Evolutionary conservation across 2,888 invertebrate species (phyloP).

Genomic region (Drosophila mulleri): DNA sequence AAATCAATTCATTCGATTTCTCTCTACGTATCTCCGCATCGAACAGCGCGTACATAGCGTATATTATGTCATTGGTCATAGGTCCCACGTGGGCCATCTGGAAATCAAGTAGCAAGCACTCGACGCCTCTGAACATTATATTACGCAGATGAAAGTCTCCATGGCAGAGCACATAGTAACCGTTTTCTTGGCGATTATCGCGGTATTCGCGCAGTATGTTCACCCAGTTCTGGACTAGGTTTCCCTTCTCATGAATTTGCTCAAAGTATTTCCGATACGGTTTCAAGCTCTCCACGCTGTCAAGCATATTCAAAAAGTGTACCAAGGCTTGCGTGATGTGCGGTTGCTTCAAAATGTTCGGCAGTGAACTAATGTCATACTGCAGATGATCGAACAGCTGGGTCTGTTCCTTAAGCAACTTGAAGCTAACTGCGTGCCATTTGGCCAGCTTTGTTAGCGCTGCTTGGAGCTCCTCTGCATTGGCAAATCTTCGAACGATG

Average conservation of each 20-base stretch:
- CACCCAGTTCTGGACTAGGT: constrained; percentile 27
- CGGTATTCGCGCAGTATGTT: constrained; percentile 49
- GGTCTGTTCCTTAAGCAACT: not conserved
- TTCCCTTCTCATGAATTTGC: constrained; percentile 22
- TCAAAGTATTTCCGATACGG: constrained; percentile 61
- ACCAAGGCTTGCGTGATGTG: constrained; percentile 52
- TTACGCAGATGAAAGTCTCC: constrained; percentile 73
- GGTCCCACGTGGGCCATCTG: constrained; percentile 61
- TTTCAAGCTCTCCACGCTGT: constrained; percentile 33
- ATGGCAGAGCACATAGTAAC: constrained; percentile 63
- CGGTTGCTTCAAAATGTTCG: constrained; percentile 3
- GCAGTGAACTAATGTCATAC: not conserved
- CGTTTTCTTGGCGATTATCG: constrained; percentile 35
- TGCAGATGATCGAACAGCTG: not conserved
- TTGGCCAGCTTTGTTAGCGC: constrained; percentile 6
- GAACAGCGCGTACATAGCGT: constrained; percentile 57
- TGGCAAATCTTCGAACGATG: constrained; percentile 7
- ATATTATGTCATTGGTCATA: constrained; percentile 56
- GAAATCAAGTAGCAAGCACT: constrained; percentile 62
- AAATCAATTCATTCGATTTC: constrained; percentile 54
- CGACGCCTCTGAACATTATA: constrained; percentile 63
- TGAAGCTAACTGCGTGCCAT: constrained; percentile 14
- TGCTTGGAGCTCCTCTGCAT: not conserved
- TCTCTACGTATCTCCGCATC: constrained; percentile 40
- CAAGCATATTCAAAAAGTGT: constrained; percentile 3